Conservation (phyloP, 1,140 invertebrate species). For the Drosophila lini region DNA sequence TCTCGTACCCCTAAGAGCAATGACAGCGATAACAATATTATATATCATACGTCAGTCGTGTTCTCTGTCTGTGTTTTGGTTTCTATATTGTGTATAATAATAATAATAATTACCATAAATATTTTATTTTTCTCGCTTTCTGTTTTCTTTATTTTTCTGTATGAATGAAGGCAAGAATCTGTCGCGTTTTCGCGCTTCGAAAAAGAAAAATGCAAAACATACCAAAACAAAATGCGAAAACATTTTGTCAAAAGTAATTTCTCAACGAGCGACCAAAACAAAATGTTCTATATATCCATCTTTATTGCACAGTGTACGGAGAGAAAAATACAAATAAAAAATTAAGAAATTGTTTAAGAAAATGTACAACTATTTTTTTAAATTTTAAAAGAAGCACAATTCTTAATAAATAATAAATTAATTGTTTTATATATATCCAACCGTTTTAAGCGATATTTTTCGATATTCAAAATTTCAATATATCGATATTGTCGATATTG, state of each 20-base stretch:
- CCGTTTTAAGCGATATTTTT: too few species aligned
- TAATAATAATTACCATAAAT: conserved; percentile 49
- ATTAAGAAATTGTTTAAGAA: too few species aligned
- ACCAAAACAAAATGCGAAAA: conserved; percentile 68
- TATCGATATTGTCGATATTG: too few species aligned
- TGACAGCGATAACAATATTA: conserved; percentile 32
- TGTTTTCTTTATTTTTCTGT: conserved; percentile 30
- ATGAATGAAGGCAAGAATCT: conserved; percentile 66
- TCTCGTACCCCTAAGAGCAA: conserved; percentile 23
- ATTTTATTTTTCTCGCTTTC: conserved; percentile 14
- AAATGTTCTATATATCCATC: conserved; percentile 10
- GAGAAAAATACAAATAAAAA: neutral
- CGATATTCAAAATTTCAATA: too few species aligned
- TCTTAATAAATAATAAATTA: too few species aligned
- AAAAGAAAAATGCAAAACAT: conserved; percentile 48
- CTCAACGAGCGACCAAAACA: conserved; percentile 55
- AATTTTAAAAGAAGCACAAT: too few species aligned
- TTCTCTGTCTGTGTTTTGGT: neutral
- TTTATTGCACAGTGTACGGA: neutral
- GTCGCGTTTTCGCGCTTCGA: conserved; percentile 38
- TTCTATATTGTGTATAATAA: conserved; percentile 29
- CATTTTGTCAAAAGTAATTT: conserved; percentile 67
- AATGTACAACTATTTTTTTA: too few species aligned
- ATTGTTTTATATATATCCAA: too few species aligned
- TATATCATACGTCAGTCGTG: conserved; percentile 40